These are phyloP conservation scores for Adineta ricciae DNA, from an alignment of 2,888 invertebrate genomes.

Conservation along the genomic window DNA sequence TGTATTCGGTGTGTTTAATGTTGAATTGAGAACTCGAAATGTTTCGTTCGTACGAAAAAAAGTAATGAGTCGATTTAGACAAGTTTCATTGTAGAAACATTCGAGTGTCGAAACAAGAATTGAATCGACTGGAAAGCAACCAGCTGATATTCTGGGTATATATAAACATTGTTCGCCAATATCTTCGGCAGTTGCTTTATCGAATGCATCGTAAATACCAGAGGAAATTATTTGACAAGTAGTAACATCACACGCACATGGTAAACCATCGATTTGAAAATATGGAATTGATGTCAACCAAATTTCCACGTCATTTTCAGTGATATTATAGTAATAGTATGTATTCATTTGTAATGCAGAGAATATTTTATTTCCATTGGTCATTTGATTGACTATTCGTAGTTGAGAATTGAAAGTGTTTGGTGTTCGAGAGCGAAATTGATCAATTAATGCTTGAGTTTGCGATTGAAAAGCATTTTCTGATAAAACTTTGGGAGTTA, in stretches of 20 bases:
- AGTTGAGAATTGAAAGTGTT: background rate
- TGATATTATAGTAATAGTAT: too few species aligned
- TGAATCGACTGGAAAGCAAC: background rate
- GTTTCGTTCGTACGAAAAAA: background rate
- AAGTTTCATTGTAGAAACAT: background rate
- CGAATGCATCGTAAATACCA: too few species aligned
- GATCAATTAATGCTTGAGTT: background rate
- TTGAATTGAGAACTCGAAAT: too few species aligned
- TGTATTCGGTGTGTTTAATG: background rate
- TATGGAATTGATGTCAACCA: too few species aligned
- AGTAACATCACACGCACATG: too few species aligned
- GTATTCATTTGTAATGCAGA: too few species aligned
- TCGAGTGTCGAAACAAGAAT: background rate
- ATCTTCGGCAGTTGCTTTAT: background rate
- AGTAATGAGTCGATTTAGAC: background rate
- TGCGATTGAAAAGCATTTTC: background rate
- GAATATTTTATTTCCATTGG: too few species aligned
- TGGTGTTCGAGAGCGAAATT: background rate
- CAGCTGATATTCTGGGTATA: background rate
- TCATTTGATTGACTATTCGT: background rate
- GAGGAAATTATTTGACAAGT: too few species aligned
- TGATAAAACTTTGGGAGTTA: background rate
- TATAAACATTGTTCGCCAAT: background rate
- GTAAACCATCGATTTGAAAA: too few species aligned
- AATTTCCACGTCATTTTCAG: background rate